These are phyloP conservation scores for Aleiodes alternator DNA, from an alignment of 2,888 invertebrate species.

Conservation along the genomic window DNA sequence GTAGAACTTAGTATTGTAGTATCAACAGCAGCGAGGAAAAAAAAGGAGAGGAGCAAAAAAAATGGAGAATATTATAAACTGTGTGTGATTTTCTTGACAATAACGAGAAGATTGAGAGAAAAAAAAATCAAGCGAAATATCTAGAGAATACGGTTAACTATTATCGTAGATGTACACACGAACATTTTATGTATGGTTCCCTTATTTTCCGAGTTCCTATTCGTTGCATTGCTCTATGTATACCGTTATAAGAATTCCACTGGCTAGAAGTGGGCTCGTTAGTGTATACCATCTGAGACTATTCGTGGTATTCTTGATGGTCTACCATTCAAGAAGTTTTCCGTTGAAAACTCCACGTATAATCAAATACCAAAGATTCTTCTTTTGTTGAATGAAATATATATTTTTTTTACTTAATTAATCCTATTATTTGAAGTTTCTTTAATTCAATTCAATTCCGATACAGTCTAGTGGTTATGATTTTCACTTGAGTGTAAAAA, in stretches of 20 bases:
- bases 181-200: conserved; percentile 16
- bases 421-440: not conserved
- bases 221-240: conserved; percentile 25
- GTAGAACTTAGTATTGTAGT: too few species aligned
- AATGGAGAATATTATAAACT: not conserved
- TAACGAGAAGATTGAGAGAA: not conserved
- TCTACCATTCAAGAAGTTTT: conserved; percentile 5
- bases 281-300: conserved; percentile 33
- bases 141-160: not conserved
- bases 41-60: too few species aligned
- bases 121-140: conserved; percentile 1
- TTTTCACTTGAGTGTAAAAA: too few species aligned
- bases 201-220: conserved; percentile 13
- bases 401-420: conserved; percentile 18
- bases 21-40: too few species aligned
- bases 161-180: not conserved
- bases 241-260: conserved; percentile 47
- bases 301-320: conserved; percentile 25
- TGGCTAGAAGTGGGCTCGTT: conserved; percentile 43
- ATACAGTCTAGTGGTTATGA: too few species aligned
- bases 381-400: not conserved
- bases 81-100: not conserved
- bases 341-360: conserved; percentile 11
- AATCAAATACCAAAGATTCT: conserved; percentile 18
- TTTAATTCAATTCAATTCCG: not conserved